A percentile compares a stretch with the other conserved stretches of the same genome.
Evolutionary conservation across 1,140 invertebrate species (phyloP).

Genomic region (Chironomus tepperi): DNA sequence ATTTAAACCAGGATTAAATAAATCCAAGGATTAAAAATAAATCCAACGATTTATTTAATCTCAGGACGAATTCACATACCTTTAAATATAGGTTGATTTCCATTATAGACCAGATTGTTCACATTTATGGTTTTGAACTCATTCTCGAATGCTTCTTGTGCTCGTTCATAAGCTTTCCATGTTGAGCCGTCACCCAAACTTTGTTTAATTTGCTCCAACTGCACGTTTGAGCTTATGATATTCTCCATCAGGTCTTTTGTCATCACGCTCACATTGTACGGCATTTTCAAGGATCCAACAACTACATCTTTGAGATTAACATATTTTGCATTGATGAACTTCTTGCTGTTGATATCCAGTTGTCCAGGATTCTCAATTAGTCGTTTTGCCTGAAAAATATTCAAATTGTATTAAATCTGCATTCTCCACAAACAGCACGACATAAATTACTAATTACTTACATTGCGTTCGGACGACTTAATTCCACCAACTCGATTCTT

Average conservation of each 20-base stretch:
- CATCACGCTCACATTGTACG: not conserved
- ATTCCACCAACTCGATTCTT: not conserved
- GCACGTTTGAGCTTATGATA: not conserved
- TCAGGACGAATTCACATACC: not conserved
- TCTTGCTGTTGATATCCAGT: not conserved
- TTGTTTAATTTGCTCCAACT: not conserved
- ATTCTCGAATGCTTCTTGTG: not conserved
- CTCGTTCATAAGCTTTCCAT: not conserved
- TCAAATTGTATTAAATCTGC: too few relatives aligned
- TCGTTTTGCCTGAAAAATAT: not conserved
- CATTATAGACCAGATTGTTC: not conserved
- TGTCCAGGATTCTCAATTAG: not conserved
- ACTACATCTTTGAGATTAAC: not conserved
- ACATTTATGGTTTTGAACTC: not conserved
- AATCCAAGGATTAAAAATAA: not conserved
- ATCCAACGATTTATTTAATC: not conserved
- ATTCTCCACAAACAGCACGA: not conserved
- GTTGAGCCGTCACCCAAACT: not conserved
- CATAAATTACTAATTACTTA: too few relatives aligned
- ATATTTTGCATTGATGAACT: not conserved
- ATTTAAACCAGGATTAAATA: too few relatives aligned
- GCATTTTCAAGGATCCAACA: not conserved
- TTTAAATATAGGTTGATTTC: not conserved
- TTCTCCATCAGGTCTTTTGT: not conserved
- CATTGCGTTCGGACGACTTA: not conserved